Conservation (phyloP, 2,797 vertebrate genomes). For the Lutjanus campechanus region DNA sequence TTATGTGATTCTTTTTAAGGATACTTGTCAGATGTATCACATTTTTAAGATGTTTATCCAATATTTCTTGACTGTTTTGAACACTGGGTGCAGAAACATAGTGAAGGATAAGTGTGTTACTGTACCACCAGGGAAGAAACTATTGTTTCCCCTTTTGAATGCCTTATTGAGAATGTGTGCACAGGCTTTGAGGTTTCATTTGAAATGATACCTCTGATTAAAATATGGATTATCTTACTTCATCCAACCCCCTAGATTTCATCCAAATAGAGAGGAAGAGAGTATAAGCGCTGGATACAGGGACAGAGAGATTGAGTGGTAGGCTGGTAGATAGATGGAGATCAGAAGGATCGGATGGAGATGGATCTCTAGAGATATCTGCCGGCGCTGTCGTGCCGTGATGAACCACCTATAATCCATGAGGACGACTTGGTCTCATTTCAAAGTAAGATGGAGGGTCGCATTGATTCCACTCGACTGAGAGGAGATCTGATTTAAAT, state of each 20-base stretch:
- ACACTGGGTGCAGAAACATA: conserved; percentile 10
- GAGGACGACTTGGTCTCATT: conserved; percentile 85
- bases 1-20: conserved; percentile 23
- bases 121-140: not conserved
- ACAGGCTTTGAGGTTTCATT: conserved; percentile 45
- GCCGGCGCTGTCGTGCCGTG: conserved; percentile 24
- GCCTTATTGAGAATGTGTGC: conserved; percentile 17
- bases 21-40: conserved; percentile 7
- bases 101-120: not conserved
- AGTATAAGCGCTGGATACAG: conserved; percentile 2
- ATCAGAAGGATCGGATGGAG: conserved; percentile 57
- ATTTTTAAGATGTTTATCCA: conserved; percentile 40
- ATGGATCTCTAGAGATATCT: conserved; percentile 73
- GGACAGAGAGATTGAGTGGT: conserved; percentile 32
- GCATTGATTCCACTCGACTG: conserved; percentile 94
- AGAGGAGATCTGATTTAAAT: conserved; percentile 91
- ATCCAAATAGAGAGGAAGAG: conserved; percentile 31
- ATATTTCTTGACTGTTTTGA: conserved; percentile 22
- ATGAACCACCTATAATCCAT: conserved; percentile 81
- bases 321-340: conserved; percentile 52
- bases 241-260: conserved; percentile 31
- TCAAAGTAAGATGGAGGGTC: conserved; percentile 94
- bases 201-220: conserved; percentile 65
- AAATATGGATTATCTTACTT: conserved; percentile 68
- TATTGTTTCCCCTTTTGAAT: not conserved